phyloP scores from a whole-genome alignment of 2,797 vertebrate genomes.

The Hylomyscus alleni region DNA sequence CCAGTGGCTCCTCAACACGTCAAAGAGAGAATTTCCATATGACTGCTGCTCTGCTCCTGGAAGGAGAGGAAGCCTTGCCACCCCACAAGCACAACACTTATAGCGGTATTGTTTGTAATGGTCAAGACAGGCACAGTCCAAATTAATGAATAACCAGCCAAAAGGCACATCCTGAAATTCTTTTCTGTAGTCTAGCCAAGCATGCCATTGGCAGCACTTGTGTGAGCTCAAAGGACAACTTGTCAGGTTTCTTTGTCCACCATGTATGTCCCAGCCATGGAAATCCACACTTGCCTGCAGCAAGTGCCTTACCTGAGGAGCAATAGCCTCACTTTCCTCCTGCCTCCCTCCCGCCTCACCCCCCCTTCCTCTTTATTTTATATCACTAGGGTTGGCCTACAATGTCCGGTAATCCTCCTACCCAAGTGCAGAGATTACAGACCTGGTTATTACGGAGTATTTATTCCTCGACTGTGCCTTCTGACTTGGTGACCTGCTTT shows the following conservation, averaged over 20 bases:
- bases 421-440: neutral
- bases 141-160: neutral
- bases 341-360: neutral
- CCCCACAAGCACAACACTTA: neutral
- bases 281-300: neutral
- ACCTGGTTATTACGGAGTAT: neutral
- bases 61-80: neutral
- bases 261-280: neutral
- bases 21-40: neutral
- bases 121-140: neutral
- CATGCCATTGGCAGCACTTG: neutral
- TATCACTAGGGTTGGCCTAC: neutral
- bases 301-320: neutral
- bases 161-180: neutral
- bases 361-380: neutral
- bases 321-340: too few relatives aligned
- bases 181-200: neutral
- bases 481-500: neutral
- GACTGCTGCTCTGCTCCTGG: neutral
- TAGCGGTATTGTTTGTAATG: neutral
- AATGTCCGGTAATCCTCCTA: neutral
- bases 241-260: neutral
- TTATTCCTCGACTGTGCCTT: neutral
- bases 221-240: neutral
- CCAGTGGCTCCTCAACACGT: neutral